Conservation (phyloP, 2,888 invertebrate species). For the Calameuta idolon region DNA sequence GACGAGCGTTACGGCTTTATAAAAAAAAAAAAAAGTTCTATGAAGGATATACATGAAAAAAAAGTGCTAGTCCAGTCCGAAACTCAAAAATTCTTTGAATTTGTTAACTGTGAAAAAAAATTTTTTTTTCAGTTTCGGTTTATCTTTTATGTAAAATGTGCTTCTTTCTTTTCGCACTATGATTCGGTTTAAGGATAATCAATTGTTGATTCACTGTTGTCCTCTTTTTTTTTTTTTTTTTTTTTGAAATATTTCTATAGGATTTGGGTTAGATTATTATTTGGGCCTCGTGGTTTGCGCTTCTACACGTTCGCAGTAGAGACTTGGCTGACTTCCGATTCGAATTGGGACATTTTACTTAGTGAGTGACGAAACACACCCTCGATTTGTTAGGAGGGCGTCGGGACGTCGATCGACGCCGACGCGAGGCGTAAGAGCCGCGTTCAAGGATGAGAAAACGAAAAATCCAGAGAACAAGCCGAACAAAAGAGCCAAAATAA, state of each 20-base stretch:
- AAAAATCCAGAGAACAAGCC: conserved; percentile 22
- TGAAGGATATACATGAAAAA: neutral
- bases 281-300: conserved; percentile 27
- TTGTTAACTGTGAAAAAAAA: neutral
- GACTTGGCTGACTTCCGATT: conserved; percentile 49
- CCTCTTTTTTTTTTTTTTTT: no score
- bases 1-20: neutral
- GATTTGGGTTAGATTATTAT: neutral
- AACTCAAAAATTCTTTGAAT: neutral
- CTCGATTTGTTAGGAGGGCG: conserved; percentile 7
- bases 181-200: neutral
- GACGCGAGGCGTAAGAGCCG: conserved; percentile 4
- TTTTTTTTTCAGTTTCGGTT: no score
- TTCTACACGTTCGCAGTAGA: conserved; percentile 37
- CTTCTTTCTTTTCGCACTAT: neutral
- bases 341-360: conserved; percentile 44
- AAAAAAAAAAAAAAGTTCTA: neutral
- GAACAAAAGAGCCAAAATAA: conserved; percentile 18
- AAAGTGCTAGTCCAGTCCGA: neutral
- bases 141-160: no score
- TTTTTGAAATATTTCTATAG: neutral
- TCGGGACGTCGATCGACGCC: conserved; percentile 5
- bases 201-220: no score
- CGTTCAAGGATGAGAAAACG: conserved; percentile 18
- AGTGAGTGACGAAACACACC: neutral